Conservation (phyloP, 37 sponge, comb jelly and placozoan species). For the Chondrilla cf. caribensis region DNA sequence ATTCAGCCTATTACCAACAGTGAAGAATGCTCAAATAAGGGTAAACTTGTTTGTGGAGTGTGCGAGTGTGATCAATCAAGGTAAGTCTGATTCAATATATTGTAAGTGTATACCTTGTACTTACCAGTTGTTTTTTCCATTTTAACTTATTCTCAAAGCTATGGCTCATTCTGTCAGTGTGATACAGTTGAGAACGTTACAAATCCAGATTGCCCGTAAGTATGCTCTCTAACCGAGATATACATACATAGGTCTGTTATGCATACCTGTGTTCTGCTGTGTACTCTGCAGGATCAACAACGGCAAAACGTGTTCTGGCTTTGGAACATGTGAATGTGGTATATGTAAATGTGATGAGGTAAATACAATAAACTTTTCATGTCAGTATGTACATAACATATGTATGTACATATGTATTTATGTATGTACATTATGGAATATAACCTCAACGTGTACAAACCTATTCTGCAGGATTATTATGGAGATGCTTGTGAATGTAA, state of each 20-base stretch:
- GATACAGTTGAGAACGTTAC: too few relatives aligned
- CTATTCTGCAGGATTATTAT: too few relatives aligned
- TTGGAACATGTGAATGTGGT: constrained; percentile 2
- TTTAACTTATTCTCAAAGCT: too few relatives aligned
- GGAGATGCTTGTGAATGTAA: too few relatives aligned
- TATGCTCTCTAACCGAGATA: neutral
- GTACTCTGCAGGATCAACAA: neutral
- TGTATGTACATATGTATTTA: neutral
- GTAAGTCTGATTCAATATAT: too few relatives aligned
- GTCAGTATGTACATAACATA: neutral
- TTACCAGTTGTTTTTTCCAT: too few relatives aligned
- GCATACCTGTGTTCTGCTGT: neutral
- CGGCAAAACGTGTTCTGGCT: neutral
- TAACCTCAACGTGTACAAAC: too few relatives aligned
- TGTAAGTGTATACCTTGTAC: too few relatives aligned
- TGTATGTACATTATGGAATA: too few relatives aligned
- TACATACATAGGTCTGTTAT: neutral
- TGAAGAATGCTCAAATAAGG: neutral
- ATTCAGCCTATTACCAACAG: too few relatives aligned
- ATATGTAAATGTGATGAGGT: neutral
- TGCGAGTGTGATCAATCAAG: neutral
- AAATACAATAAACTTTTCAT: too few relatives aligned
- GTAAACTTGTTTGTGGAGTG: neutral
- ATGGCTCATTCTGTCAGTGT: too few relatives aligned
- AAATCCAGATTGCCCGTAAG: neutral